phyloP scores from a whole-genome alignment of 2,113 vertebrate species.

The Aepyceros melampus region DNA sequence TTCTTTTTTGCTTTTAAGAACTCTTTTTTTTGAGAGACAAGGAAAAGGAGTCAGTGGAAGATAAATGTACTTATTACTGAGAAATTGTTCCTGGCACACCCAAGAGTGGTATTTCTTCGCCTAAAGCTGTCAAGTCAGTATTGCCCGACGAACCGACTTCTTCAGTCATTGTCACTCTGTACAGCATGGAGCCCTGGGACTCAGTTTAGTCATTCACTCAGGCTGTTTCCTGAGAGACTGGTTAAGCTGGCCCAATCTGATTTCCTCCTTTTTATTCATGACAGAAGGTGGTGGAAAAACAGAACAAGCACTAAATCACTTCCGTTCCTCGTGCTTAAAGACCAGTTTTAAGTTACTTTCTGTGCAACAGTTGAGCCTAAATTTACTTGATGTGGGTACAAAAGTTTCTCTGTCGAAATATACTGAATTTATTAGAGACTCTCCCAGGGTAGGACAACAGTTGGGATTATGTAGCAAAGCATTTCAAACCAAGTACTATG shows the following conservation, averaged over 20 bases:
- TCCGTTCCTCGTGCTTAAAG: neutral
- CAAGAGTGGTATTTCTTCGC: conserved; percentile 20
- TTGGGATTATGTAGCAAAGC: conserved; percentile 70
- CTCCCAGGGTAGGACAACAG: conserved; percentile 56
- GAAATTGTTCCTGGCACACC: neutral
- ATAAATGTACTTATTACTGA: conserved; percentile 13
- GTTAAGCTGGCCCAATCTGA: neutral
- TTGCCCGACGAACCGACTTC: neutral
- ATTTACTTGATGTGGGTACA: conserved; percentile 1
- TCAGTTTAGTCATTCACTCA: neutral
- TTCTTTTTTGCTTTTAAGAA: neutral
- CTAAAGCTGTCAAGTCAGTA: conserved; percentile 19
- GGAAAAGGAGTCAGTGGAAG: neutral
- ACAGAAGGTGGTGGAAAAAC: neutral
- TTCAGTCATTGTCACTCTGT: neutral
- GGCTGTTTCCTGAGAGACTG: conserved; percentile 21
- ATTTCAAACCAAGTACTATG: conserved; percentile 73
- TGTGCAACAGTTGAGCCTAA: neutral
- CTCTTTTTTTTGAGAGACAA: neutral
- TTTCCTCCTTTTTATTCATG: conserved; percentile 11
- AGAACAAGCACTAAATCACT: neutral
- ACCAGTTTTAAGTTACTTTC: neutral
- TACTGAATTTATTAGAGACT: conserved; percentile 70
- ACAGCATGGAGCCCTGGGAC: neutral
- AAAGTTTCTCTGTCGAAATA: conserved; percentile 41